phyloP scores from a whole-genome alignment of 2,888 invertebrate genomes.

The Coelinius sp. region DNA sequence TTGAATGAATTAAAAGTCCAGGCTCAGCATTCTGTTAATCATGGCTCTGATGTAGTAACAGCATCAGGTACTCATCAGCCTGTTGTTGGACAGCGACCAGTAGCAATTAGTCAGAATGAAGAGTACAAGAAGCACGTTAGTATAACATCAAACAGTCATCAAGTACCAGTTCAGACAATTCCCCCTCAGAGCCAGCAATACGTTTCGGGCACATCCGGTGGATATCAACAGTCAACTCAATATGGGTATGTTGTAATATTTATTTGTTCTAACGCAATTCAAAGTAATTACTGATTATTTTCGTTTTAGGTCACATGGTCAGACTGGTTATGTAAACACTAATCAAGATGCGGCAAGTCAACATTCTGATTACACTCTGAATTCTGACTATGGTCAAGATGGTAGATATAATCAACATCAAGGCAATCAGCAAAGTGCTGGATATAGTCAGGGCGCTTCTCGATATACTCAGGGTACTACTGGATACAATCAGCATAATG shows the following conservation, averaged over 20 bases:
- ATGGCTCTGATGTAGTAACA: neutral
- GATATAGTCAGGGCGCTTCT: neutral
- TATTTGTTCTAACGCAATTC: neutral
- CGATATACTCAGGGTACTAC: neutral
- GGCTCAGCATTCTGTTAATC: neutral
- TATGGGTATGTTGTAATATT: neutral
- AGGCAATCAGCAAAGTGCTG: neutral
- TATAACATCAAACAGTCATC: neutral
- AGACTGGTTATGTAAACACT: conserved; percentile 22
- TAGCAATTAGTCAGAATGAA: neutral
- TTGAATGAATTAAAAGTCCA: conserved; percentile 6
- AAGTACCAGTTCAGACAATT: neutral
- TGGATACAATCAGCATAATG: neutral
- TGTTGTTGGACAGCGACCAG: neutral
- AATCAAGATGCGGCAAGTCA: neutral
- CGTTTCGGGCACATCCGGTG: neutral
- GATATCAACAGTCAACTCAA: conserved; percentile 1
- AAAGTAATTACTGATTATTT: neutral
- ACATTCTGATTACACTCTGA: neutral
- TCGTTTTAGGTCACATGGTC: conserved; percentile 2
- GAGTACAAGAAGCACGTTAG: neutral
- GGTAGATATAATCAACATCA: neutral
- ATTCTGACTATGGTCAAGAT: neutral
- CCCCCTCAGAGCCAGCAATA: neutral
- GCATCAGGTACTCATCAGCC: neutral